Evolutionary conservation across 92 coral and sea anemone genomes (phyloP), one percentile per base, ranked within the genome.

Genomic region (Nematostella vectensis): DNA sequence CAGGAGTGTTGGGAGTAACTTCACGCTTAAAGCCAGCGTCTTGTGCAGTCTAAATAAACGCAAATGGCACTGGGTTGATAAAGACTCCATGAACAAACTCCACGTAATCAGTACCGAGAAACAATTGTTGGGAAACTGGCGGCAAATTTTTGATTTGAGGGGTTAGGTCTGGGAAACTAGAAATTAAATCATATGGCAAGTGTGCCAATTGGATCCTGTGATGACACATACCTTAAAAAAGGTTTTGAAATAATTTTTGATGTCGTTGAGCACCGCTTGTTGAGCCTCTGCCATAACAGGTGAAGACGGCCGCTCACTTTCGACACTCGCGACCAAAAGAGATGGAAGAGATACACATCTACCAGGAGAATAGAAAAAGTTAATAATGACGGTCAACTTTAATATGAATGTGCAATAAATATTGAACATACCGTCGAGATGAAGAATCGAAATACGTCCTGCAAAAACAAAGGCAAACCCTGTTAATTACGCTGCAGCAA

Each of bases 381-480:
- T n/a, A 8, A 57, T 15, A 29, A 0, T 13, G 22, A 36, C 4
- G 19, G 27, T 16, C 6, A n/a, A n/a, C 8, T 33, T 33, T 6
- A 33, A 33, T 6, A 33, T 33, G 15, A 12, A 6, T 33, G 15
- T 33, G 40, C 8, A 33, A 33, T 33, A 33, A 33, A 6, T 33
- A 6, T 33, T 33, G 15, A 33, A 33, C 65, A 61, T 37, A 85
- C 98, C 87, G 85, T 71, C 98, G 74, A 3, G 95, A 85, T 6
- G 85, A 58, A 25, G 70, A 71, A 43, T 91, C 95, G 49, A 91
- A 85, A 47, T 71, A 91, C n/a, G 83, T 80, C 55, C 98, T 91
- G 78, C 9, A 48, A 63, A 29, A 29, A 54, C 70, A 37, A 54
- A 11, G 19, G 23, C n/a, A n/a, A n/a, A n/a, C n/a, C n/a, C n/a